Conservation (phyloP, 2,888 invertebrate species). For the Blastobasis lacticolella region DNA sequence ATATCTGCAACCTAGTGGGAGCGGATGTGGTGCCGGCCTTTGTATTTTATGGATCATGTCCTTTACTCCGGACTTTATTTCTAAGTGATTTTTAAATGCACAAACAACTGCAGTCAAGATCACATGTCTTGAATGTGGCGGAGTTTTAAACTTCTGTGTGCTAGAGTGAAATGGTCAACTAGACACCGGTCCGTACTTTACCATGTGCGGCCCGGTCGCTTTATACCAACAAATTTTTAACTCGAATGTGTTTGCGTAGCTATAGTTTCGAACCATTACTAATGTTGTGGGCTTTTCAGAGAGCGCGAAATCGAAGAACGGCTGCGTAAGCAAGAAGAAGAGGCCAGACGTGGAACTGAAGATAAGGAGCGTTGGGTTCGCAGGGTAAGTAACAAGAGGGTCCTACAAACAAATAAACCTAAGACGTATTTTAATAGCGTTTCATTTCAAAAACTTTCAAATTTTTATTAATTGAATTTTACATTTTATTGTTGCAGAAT, state of each 20-base stretch:
- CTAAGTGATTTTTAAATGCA: conserved; percentile 21
- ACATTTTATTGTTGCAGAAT: conserved; percentile 32
- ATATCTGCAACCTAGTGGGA: no score
- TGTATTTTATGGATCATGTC: no score
- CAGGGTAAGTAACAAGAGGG: conserved; percentile 28
- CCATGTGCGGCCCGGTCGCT: conserved; percentile 46
- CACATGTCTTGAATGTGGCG: conserved; percentile 27
- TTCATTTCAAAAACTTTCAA: no score
- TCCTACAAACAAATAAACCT: no score
- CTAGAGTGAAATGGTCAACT: conserved; percentile 44
- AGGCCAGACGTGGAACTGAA: conserved; percentile 47
- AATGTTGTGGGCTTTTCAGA: conserved; percentile 23
- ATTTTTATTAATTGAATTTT: background rate
- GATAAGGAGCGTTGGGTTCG: conserved; percentile 65
- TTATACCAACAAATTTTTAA: conserved; percentile 41
- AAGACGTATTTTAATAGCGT: no score
- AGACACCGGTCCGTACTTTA: conserved; percentile 40
- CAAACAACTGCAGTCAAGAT: conserved; percentile 31
- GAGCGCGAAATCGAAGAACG: conserved; percentile 95
- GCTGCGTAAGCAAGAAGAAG: conserved; percentile 77
- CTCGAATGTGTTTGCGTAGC: no score
- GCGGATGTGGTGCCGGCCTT: no score
- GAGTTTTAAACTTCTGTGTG: conserved; percentile 26
- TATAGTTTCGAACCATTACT: no score
- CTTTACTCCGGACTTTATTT: no score